Conservation (phyloP, 2,797 vertebrate genomes). For the Esox lucius region DNA sequence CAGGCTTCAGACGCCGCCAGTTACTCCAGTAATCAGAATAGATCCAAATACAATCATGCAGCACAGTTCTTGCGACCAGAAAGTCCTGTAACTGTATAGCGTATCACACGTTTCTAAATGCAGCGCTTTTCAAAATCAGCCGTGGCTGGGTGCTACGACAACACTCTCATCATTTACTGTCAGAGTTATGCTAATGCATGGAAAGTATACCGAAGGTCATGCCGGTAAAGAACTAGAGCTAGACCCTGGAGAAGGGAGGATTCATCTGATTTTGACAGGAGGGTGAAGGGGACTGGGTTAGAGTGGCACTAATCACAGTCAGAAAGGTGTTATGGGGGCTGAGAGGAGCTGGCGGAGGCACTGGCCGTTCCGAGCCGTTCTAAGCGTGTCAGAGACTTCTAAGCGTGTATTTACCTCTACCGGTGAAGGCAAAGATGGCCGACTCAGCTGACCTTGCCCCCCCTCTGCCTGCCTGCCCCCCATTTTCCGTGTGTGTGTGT, state of each 20-base stretch:
- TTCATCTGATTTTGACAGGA: conserved; percentile 17
- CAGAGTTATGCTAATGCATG: conserved; percentile 44
- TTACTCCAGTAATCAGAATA: conserved; percentile 21
- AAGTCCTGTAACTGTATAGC: background rate
- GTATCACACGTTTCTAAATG: background rate
- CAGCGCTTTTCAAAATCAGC: background rate
- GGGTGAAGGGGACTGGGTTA: conserved; percentile 11
- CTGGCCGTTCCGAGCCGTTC: conserved; percentile 57
- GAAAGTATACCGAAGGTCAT: conserved; percentile 19
- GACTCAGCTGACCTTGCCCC: conserved; percentile 58
- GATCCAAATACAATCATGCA: conserved; percentile 16
- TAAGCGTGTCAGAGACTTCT: conserved; percentile 67
- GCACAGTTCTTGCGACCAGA: conserved; percentile 19
- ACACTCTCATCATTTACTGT: conserved; percentile 30
- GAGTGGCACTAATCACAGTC: too few relatives aligned
- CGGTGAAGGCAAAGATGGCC: conserved; percentile 55
- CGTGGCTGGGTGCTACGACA: background rate
- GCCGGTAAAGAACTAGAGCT: conserved; percentile 19
- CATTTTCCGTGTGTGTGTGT: conserved; percentile 32
- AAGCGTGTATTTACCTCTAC: conserved; percentile 60
- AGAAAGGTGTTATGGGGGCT: conserved; percentile 46
- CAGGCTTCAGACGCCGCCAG: conserved; percentile 25
- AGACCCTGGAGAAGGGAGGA: conserved; percentile 16
- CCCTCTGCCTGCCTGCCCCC: conserved; percentile 48
- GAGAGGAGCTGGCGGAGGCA: conserved; percentile 59